Evolutionary conservation across 2,888 invertebrate species (phyloP).

Genomic region (Gymnoscelis rufifasciata): DNA sequence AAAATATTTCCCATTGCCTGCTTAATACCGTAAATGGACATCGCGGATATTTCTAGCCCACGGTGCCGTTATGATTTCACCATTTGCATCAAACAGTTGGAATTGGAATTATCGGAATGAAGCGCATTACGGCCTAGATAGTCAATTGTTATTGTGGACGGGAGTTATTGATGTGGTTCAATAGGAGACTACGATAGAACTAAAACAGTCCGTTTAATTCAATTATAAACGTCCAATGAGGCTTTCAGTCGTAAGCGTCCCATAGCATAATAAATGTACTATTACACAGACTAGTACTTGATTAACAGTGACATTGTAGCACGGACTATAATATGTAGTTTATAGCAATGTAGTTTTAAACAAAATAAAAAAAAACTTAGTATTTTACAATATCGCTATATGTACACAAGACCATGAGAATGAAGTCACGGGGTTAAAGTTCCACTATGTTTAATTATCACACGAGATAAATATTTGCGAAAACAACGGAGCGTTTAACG

Average conservation of each 20-base stretch:
- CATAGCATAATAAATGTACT: too few relatives aligned
- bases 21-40: conserved; percentile 29
- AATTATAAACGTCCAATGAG: not conserved
- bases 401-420: conserved; percentile 12
- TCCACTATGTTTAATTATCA: conserved; percentile 10
- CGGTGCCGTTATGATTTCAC: conserved; percentile 23
- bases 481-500: conserved; percentile 33
- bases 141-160: conserved; percentile 15
- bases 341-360: too few relatives aligned
- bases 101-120: conserved; percentile 19
- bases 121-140: conserved; percentile 23
- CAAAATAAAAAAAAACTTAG: too few relatives aligned
- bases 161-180: conserved; percentile 18
- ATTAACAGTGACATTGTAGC: too few relatives aligned
- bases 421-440: conserved; percentile 9
- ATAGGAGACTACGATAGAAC: conserved; percentile 13
- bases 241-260: too few relatives aligned
- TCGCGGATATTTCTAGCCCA: conserved; percentile 15
- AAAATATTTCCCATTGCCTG: conserved; percentile 9
- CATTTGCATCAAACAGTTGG: conserved; percentile 16
- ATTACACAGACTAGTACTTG: too few relatives aligned
- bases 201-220: conserved; percentile 3
- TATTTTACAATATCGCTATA: too few relatives aligned
- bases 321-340: too few relatives aligned
- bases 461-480: conserved; percentile 17